Evolutionary conservation across 2,888 invertebrate species (phyloP).

Genomic region (Anoncus sp.): DNA sequence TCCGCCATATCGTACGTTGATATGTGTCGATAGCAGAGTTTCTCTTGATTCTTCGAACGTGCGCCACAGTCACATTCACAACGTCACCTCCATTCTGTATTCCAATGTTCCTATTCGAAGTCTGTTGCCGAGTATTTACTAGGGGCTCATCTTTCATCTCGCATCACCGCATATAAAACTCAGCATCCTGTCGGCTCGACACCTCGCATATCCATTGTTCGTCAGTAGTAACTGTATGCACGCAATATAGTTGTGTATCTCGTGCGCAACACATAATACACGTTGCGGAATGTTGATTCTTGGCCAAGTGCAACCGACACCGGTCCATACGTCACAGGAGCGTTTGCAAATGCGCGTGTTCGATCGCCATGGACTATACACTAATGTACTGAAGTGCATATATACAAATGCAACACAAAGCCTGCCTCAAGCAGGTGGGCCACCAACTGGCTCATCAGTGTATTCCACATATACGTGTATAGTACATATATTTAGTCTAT

Average conservation of each 20-base stretch:
- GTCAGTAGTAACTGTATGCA: not conserved
- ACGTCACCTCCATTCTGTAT: not conserved
- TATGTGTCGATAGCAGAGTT: conserved; percentile 2
- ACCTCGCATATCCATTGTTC: conserved; percentile 23
- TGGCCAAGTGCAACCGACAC: conserved; percentile 47
- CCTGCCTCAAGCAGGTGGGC: conserved; percentile 24
- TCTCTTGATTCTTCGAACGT: not conserved
- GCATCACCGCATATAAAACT: conserved; percentile 41
- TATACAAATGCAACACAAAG: conserved; percentile 11
- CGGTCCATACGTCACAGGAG: conserved; percentile 46
- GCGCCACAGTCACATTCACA: not conserved
- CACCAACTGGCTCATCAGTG: conserved; percentile 16
- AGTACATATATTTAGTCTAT: conserved; percentile 12
- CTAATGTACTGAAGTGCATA: not conserved
- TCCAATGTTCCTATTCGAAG: not conserved
- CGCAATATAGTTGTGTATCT: not conserved
- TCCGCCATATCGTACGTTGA: conserved; percentile 7
- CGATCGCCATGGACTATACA: conserved; percentile 9
- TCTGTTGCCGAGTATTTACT: conserved; percentile 17
- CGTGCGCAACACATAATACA: conserved; percentile 3
- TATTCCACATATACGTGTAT: conserved; percentile 18
- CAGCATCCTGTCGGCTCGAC: conserved; percentile 21
- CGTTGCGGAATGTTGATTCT: conserved; percentile 48
- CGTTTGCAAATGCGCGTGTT: conserved; percentile 40
- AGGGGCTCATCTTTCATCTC: conserved; percentile 27